Evolutionary conservation across 2,888 invertebrate genomes (phyloP), one percentile per base, ranked within the genome.

Genomic region (Platycheirus albimanus): DNA sequence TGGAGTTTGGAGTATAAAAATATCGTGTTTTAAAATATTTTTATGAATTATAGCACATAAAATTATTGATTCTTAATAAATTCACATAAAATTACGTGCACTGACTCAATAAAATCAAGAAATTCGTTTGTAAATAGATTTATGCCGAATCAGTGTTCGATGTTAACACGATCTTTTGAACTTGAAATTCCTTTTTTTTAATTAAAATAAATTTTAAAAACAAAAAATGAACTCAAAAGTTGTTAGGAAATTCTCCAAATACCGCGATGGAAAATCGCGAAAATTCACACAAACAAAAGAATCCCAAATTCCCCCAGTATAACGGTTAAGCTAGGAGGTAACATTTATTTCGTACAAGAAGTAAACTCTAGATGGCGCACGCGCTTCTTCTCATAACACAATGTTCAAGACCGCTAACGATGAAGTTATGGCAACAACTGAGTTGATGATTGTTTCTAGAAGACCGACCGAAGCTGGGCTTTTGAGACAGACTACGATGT

Each of bases 371-470:
- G 24, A 17, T 41, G 54, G 66, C 70, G 76, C 71, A 67, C 70
- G 64, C 67, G 41, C 49, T 61, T 70, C 36, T 58, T 41, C 2
- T 58, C 19, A 8, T 11, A 41, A 63, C 47, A 64, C 43, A 66
- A 36, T 69, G 1, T 4, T 64, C 19, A 54, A 72, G 81, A 81
- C 81, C 81, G 67, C 36, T 77, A 67, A 77, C 81, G 76, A 77
- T 77, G 81, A 81, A 77, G 81, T 77, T 77, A 77, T 77, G 71
- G 81, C 47, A 76, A 81, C 81, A 72, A 81, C 81, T 81, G 77
- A 81, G 77, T 77, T 61, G 66, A 77, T 63, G 77, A 81, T 77
- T 67, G 54, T 54, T 63, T 81, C 71, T 63, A 61, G 49, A 67
- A 77, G 67, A 72, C 66, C 54, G 71, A 66, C 61, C 67, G 66